A percentile compares a stretch with the other conserved stretches of the same genome.
Conservation (phyloP, 2,113 vertebrate species). For the Corythornis vintsioides region DNA sequence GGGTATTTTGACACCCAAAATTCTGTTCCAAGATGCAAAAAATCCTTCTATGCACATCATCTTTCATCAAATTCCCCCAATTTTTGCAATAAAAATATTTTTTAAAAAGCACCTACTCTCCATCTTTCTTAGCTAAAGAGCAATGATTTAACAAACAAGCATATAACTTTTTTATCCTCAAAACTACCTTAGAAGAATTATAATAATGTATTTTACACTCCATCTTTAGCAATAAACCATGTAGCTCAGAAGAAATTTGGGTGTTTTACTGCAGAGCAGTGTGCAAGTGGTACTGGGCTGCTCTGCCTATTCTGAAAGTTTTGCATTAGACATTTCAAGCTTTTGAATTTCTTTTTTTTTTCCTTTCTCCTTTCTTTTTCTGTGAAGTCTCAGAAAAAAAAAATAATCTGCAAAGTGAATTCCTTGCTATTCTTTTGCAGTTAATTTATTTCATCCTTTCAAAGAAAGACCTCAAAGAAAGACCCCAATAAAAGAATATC, state of each 20-base stretch:
- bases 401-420: slow-evolving; percentile 3
- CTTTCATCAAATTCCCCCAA: neutral
- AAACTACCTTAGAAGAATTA: neutral
- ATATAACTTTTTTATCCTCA: neutral
- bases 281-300: neutral
- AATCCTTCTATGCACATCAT: neutral
- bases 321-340: neutral
- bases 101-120: neutral
- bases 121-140: neutral
- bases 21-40: neutral
- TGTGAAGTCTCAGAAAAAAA: neutral
- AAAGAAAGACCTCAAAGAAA: slow-evolving; percentile 43
- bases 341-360: neutral
- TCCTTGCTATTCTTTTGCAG: slow-evolving; percentile 12
- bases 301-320: neutral
- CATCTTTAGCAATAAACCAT: neutral
- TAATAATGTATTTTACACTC: neutral
- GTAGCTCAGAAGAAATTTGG: neutral
- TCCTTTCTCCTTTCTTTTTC: neutral
- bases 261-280: neutral
- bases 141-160: neutral
- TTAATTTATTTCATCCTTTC: slow-evolving; percentile 13
- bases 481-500: neutral
- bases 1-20: neutral
- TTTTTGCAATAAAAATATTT: neutral